Evolutionary conservation across 1,140 invertebrate species (phyloP).

Genomic region (Physella acuta): DNA sequence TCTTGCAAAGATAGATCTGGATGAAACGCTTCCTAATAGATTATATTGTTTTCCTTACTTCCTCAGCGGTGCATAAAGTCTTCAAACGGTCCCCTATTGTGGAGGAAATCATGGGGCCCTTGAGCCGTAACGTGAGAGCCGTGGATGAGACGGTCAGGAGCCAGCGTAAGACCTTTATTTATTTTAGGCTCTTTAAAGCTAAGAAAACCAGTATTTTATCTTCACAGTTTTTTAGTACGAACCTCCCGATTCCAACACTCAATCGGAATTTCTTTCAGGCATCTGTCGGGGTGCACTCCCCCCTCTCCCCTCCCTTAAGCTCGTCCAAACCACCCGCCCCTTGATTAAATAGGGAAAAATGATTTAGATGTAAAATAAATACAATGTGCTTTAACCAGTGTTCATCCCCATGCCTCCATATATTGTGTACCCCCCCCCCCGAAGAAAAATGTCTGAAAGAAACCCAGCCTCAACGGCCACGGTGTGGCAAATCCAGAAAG

Average conservation of each 20-base stretch:
- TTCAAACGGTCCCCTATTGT: constrained; percentile 16
- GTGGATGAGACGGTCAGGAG: constrained; percentile 19
- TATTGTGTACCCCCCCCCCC: too few relatives aligned
- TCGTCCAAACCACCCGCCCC: not conserved
- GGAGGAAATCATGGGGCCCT: constrained; percentile 26
- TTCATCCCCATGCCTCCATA: too few relatives aligned
- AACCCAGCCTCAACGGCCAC: too few relatives aligned
- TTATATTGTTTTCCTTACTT: too few relatives aligned
- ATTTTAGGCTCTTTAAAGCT: too few relatives aligned
- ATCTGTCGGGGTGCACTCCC: not conserved
- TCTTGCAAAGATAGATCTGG: too few relatives aligned
- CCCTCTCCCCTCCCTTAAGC: not conserved
- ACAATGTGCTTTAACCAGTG: too few relatives aligned
- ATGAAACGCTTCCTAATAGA: too few relatives aligned
- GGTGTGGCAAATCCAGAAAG: too few relatives aligned
- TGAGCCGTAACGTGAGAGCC: constrained; percentile 22
- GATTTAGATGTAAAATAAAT: too few relatives aligned
- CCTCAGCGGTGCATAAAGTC: not conserved
- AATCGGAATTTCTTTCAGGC: not conserved
- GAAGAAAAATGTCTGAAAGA: too few relatives aligned
- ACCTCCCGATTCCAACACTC: not conserved
- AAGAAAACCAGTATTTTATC: not conserved
- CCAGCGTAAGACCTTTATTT: not conserved
- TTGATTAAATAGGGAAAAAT: too few relatives aligned
- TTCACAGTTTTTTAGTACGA: not conserved